A percentile compares a stretch with the other conserved stretches of the same genome.
Conservation (phyloP, 2,888 invertebrate species). For the Autographa pulchrina region DNA sequence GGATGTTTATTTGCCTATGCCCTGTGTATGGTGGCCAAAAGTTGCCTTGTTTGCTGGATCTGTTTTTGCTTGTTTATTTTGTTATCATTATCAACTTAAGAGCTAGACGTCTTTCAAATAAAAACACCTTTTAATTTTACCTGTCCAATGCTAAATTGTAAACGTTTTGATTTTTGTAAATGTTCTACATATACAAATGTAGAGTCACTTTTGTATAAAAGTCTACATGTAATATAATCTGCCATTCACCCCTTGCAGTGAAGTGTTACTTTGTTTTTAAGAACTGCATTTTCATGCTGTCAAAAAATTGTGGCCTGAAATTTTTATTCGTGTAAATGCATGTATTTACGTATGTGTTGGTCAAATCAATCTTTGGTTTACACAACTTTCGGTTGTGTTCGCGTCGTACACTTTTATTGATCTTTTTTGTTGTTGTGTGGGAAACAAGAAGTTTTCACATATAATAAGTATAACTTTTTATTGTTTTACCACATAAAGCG, state of each 20-base stretch:
- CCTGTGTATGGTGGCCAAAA: no score
- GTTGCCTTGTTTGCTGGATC: no score
- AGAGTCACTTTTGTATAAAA: no score
- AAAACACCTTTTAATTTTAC: no score
- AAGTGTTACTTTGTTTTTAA: neutral
- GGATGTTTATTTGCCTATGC: no score
- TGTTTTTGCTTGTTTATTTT: no score
- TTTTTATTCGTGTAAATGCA: slow-evolving; percentile 45
- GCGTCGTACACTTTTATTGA: slow-evolving; percentile 24
- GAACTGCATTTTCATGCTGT: neutral
- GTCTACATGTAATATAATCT: neutral
- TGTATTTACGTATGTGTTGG: slow-evolving; percentile 11
- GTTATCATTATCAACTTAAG: no score
- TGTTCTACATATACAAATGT: no score
- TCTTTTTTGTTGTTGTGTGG: slow-evolving; percentile 30
- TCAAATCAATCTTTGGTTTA: slow-evolving; percentile 21
- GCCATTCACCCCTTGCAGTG: neutral
- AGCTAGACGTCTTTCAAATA: no score
- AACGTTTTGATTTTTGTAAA: no score
- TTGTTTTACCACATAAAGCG: slow-evolving; percentile 42
- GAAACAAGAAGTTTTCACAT: slow-evolving; percentile 33
- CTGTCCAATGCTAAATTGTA: no score
- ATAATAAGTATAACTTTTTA: slow-evolving; percentile 25
- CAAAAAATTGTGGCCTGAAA: neutral
- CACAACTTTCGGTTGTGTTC: slow-evolving; percentile 40